These are phyloP conservation scores for Sinella curviseta DNA, from an alignment of 1,140 invertebrate species.

Conservation along the genomic window DNA sequence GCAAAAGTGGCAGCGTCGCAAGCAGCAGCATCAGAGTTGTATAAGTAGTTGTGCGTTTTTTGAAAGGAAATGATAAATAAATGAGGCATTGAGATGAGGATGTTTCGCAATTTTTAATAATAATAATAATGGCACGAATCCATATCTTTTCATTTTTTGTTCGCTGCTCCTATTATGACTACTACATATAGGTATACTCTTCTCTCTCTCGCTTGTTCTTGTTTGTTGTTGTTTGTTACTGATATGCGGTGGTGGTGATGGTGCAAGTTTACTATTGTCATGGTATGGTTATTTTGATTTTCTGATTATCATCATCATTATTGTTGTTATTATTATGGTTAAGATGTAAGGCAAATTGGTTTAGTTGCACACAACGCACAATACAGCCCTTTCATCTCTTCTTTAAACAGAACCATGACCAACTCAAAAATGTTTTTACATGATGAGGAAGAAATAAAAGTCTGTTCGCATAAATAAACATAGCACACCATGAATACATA, in stretches of 20 bases:
- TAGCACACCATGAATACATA: no score
- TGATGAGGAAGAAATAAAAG: not conserved
- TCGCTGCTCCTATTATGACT: no score
- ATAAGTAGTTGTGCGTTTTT: not conserved
- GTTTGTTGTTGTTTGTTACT: no score
- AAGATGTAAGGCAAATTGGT: not conserved
- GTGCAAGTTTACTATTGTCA: no score
- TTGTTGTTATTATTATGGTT: not conserved
- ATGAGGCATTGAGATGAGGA: conserved; percentile 20
- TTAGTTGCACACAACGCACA: not conserved
- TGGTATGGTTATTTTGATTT: no score
- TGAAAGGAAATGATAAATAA: conserved; percentile 5
- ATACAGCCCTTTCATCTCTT: not conserved
- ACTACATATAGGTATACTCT: no score
- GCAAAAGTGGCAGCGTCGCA: no score
- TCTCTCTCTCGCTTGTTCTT: no score
- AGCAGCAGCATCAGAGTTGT: not conserved
- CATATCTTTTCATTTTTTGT: not conserved
- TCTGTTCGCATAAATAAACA: not conserved
- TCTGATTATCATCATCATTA: not conserved
- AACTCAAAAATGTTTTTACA: conserved; percentile 1
- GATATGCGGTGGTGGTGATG: no score
- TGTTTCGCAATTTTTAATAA: conserved; percentile 19
- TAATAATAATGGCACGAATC: conserved; percentile 6
- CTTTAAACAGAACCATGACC: conserved; percentile 4